Base-by-base conservation (phyloP, 2,113 vertebrate genomes). In the Hemichromis elongatus region DNA sequence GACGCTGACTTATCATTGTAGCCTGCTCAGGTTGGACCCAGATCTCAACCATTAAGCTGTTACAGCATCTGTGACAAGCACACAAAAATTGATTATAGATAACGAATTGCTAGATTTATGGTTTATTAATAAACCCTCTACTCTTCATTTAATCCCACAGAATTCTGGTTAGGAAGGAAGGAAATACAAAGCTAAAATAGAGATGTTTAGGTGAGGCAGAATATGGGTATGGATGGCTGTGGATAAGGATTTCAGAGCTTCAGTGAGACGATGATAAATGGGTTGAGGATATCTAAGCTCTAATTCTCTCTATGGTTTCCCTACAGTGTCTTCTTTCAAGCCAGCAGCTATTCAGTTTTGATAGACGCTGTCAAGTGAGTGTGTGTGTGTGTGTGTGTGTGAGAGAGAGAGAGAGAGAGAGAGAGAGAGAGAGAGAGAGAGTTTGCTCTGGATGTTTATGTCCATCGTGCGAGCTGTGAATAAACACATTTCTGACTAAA, bases 321-420 rank as follows among this genome's bases (percentile, higher is more conserved):
- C 24, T 50, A 75, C 68, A 79, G 6, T 47, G 50, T 70, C 33
- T 56, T 82, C n/a, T 37, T 61, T 80, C 50, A 42, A 86, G 63
- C 78, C 56, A 84, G 18, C 45, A 79, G 81, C 83, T 81, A 77
- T 82, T 90, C 53, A 80, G 57, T 59, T 80, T 82, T 87, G 82
- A 91, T 73, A 30, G 78, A 78, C 30, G 50, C 54, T 40, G 63
- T 81, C 54, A 80, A 61, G 16, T 68, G 37, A 73, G 82, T 79
- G 68, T 79, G 63, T 4, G 63, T 19, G 26, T 75, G n/a, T 79
- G 30, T 83, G 75, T 55, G 70, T 89, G 79, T 77, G 56, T 54
- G n/a, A 2, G 30, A 6, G 28, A 28, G 28, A 28, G 28, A 28
- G 28, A 28, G 28, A 28, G 5, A 2, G 30, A 6, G 28, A 28